These are phyloP conservation scores for Meteorus colon DNA, from an alignment of 2,888 invertebrate species.

Conservation along the genomic window DNA sequence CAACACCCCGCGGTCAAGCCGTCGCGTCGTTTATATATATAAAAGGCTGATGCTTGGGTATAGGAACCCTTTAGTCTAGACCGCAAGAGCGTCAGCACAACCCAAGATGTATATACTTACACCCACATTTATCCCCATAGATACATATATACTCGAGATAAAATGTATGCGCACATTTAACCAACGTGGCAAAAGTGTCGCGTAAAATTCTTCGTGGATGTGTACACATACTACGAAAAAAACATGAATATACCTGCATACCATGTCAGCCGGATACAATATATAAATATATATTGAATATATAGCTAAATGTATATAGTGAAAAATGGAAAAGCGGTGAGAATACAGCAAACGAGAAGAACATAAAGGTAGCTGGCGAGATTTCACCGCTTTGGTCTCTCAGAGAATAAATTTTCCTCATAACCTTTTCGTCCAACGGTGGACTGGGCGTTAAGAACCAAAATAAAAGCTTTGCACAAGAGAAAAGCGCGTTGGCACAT, in stretches of 20 bases:
- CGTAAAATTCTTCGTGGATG: constrained; percentile 43
- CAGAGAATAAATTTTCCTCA: constrained; percentile 64
- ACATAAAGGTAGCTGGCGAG: constrained; percentile 46
- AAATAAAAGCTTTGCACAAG: constrained; percentile 55
- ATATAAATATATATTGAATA: background rate
- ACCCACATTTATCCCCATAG: constrained; percentile 20
- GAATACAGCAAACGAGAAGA: constrained; percentile 29
- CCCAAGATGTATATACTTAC: constrained; percentile 4
- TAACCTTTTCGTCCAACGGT: constrained; percentile 57
- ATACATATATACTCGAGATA: background rate
- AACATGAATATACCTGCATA: background rate
- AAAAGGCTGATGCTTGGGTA: constrained; percentile 51
- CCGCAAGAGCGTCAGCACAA: constrained; percentile 61
- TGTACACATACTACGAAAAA: background rate
- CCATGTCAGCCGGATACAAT: background rate
- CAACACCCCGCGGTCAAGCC: constrained; percentile 10
- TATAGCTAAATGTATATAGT: constrained; percentile 1
- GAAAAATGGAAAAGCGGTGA: constrained; percentile 42
- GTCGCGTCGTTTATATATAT: constrained; percentile 13
- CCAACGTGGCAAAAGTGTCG: constrained; percentile 25
- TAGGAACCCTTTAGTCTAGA: constrained; percentile 70
- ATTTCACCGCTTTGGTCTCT: constrained; percentile 64
- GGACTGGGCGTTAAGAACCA: constrained; percentile 60
- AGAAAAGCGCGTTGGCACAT: constrained; percentile 40
- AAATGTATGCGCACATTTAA: background rate